Evolutionary conservation across 2,113 vertebrate species (phyloP).

Genomic region (Choloepus hoffmanni): DNA sequence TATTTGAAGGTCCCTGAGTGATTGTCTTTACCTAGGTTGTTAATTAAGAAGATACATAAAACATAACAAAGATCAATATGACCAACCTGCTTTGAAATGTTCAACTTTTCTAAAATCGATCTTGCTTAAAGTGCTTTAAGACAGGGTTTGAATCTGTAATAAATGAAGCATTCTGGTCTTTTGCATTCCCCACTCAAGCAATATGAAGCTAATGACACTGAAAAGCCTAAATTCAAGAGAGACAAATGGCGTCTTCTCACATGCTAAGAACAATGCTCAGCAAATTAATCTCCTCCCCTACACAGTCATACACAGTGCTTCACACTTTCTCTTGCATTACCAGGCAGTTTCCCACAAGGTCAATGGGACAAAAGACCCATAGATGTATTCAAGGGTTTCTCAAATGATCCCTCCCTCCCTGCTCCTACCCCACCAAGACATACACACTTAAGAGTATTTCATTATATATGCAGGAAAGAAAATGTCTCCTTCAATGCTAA

Average conservation of each 20-base stretch:
- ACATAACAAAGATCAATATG: slow-evolving; percentile 34
- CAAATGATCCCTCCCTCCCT: neutral
- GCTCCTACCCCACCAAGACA: neutral
- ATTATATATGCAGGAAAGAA: neutral
- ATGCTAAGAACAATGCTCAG: neutral
- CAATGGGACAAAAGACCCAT: neutral
- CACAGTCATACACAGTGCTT: neutral
- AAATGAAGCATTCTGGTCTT: slow-evolving; percentile 6
- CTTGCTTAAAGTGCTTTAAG: slow-evolving; percentile 30
- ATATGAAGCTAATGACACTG: neutral
- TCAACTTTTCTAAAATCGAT: neutral
- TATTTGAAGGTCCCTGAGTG: neutral
- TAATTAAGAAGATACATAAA: slow-evolving; percentile 63
- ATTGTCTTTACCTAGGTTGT: slow-evolving; percentile 46
- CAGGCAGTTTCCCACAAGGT: neutral
- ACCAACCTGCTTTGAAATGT: slow-evolving; percentile 18
- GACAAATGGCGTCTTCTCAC: slow-evolving; percentile 1
- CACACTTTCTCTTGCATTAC: neutral
- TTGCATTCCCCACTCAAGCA: neutral
- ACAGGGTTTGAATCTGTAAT: neutral
- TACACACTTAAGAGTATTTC: neutral
- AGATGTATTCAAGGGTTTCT: neutral
- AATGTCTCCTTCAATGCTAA: neutral
- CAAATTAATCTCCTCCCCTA: neutral
- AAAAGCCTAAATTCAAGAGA: neutral